Base-by-base conservation (phyloP, 2,113 vertebrate species). In the Tylochromis polylepis region DNA sequence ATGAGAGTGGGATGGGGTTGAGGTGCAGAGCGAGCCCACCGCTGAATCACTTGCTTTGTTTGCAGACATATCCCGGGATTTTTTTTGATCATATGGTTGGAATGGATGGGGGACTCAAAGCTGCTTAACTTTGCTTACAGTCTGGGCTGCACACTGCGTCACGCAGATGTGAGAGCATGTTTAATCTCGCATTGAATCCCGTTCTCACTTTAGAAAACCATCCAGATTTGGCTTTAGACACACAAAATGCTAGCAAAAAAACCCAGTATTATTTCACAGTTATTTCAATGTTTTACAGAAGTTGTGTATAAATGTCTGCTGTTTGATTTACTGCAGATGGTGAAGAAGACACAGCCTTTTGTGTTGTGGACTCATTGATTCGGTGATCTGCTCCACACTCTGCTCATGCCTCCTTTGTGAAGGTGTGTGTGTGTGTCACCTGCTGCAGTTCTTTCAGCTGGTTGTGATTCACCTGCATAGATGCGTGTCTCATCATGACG, bases 1-100 rank as follows among this genome's bases (percentile, higher is more conserved):
- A 38, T 55, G 80, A 84, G 88, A 89, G 91, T 6, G 43, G 84
- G 91, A 87, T 82, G 16, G 91, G 88, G 91, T 58, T 86, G 91
- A 94, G 94, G 91, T 94, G 92, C 46, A 15, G 86, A 89, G 88
- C 29, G 53, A 90, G 88, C 83, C 90, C 87, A 46, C 70, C 12
- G 24, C 90, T 95, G 93, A 96, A 95, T 94, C 60, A 65, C 41
- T 18, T 81, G 88, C 95, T 95, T 95, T 95, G 95, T 95, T 90
- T 82, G 89, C 81, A 92, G 88, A 93, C 91, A 85, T 93, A 84
- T 93, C 90, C 86, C 79, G 62, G 88, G 93, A 94, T 77, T 77
- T 77, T 51, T 94, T 93, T 88, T 91, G 90, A 93, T 94, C 91
- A 87, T 93, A 87, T 53, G 75, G 77, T 80, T 84, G 90, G 85